These are phyloP conservation scores for Acanthosoma haemorrhoidale DNA, from an alignment of 2,888 invertebrate species.

Conservation along the genomic window DNA sequence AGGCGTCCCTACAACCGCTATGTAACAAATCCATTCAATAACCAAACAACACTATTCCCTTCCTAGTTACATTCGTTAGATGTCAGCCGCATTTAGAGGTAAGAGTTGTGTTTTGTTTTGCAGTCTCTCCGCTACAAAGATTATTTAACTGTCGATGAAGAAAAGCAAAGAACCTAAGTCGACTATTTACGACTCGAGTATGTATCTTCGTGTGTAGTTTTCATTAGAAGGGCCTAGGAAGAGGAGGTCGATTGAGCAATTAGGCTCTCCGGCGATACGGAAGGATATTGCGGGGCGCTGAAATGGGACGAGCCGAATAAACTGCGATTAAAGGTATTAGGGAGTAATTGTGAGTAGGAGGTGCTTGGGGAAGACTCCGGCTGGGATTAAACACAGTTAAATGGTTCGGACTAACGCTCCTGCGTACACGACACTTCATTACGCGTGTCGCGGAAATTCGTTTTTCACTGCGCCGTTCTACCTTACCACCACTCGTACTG, in stretches of 20 bases:
- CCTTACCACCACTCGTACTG: neutral
- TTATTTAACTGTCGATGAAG: too few relatives aligned
- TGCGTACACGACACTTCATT: neutral
- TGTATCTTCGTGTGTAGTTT: too few relatives aligned
- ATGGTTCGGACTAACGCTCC: neutral
- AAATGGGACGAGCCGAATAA: constrained; percentile 2
- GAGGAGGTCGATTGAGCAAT: neutral
- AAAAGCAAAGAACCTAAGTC: too few relatives aligned
- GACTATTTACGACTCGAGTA: too few relatives aligned
- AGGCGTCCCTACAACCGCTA: too few relatives aligned
- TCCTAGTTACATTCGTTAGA: too few relatives aligned
- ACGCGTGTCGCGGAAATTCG: neutral
- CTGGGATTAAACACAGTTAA: neutral
- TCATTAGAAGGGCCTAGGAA: neutral
- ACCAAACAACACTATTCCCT: too few relatives aligned
- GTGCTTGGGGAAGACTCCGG: neutral
- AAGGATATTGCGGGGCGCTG: neutral
- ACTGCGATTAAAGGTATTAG: constrained; percentile 7
- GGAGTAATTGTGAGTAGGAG: neutral
- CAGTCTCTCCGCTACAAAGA: too few relatives aligned
- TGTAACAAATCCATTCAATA: too few relatives aligned
- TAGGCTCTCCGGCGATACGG: neutral
- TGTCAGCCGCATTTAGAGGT: too few relatives aligned
- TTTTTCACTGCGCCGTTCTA: neutral
- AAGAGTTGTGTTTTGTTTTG: too few relatives aligned